These are phyloP conservation scores for Plagiodera versicolora DNA, from an alignment of 2,888 invertebrate genomes.

Conservation along the genomic window DNA sequence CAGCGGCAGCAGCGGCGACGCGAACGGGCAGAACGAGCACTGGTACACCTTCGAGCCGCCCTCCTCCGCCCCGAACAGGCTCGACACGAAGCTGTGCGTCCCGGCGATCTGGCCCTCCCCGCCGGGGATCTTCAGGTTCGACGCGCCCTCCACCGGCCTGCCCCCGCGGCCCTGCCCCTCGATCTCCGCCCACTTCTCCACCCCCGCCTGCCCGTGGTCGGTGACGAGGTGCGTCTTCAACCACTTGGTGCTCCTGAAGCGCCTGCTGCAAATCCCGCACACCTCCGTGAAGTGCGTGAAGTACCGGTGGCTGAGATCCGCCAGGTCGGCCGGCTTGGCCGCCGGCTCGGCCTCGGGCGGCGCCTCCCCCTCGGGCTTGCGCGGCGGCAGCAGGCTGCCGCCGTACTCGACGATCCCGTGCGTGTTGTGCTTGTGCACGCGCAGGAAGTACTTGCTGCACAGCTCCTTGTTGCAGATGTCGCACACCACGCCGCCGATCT, in stretches of 20 bases:
- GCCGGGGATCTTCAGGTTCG: slow-evolving; percentile 63
- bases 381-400: slow-evolving; percentile 54
- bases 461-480: slow-evolving; percentile 98
- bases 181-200: slow-evolving; percentile 64
- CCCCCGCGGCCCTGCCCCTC: slow-evolving; percentile 54
- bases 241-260: slow-evolving; percentile 87
- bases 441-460: slow-evolving; percentile 95
- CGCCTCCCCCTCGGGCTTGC: slow-evolving; percentile 50
- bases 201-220: slow-evolving; percentile 76
- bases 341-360: slow-evolving; percentile 53
- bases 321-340: slow-evolving; percentile 59
- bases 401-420: slow-evolving; percentile 94
- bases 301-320: slow-evolving; percentile 64
- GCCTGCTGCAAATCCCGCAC: slow-evolving; percentile 82
- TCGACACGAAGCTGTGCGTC: slow-evolving; percentile 59
- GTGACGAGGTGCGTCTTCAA: slow-evolving; percentile 83
- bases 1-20: slow-evolving; percentile 86
- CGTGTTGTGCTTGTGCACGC: slow-evolving; percentile 97
- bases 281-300: slow-evolving; percentile 72
- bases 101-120: slow-evolving; percentile 50
- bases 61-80: slow-evolving; percentile 59
- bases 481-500: slow-evolving; percentile 91
- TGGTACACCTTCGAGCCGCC: slow-evolving; percentile 74
- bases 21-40: slow-evolving; percentile 88
- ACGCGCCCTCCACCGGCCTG: slow-evolving; percentile 45